Evolutionary conservation across 2,113 vertebrate species (phyloP).

Genomic region (Tinamus guttatus): DNA sequence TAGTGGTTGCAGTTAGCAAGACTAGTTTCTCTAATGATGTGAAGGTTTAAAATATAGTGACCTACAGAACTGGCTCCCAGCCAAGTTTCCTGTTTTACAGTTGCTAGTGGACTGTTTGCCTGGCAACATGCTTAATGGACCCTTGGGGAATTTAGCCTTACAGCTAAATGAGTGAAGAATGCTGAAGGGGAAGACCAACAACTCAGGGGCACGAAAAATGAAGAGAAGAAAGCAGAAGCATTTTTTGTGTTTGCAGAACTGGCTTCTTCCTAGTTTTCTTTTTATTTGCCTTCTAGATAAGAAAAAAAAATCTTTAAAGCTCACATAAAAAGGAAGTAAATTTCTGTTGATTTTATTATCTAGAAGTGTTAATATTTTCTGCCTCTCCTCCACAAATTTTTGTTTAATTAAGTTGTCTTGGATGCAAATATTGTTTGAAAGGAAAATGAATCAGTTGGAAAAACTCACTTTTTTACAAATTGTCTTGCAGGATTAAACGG

Average conservation of each 20-base stretch:
- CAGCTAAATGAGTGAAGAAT: constrained; percentile 62
- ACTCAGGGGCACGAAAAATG: constrained; percentile 11
- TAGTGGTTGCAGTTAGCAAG: constrained; percentile 1
- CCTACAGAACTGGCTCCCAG: constrained; percentile 61
- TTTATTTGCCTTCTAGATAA: background rate
- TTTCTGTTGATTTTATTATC: background rate
- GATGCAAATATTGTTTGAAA: constrained; percentile 36
- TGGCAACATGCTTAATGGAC: constrained; percentile 71
- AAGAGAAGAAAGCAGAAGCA: background rate
- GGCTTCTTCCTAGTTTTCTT: background rate
- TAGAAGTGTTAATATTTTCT: constrained; percentile 6
- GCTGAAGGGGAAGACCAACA: constrained; percentile 39
- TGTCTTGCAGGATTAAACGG: background rate
- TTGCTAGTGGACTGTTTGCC: constrained; percentile 63
- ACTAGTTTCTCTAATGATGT: constrained; percentile 52
- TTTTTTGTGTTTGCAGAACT: background rate
- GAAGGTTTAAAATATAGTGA: constrained; percentile 64
- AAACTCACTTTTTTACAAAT: background rate
- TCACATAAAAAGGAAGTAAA: background rate
- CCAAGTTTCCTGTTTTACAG: constrained; percentile 54
- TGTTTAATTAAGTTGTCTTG: background rate
- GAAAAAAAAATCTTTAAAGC: background rate
- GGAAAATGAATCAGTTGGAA: constrained; percentile 5
- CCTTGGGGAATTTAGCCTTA: constrained; percentile 48
- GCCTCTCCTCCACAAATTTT: background rate